These are phyloP conservation scores for Agrotis puta DNA, from an alignment of 2,888 invertebrate genomes.

Conservation along the genomic window DNA sequence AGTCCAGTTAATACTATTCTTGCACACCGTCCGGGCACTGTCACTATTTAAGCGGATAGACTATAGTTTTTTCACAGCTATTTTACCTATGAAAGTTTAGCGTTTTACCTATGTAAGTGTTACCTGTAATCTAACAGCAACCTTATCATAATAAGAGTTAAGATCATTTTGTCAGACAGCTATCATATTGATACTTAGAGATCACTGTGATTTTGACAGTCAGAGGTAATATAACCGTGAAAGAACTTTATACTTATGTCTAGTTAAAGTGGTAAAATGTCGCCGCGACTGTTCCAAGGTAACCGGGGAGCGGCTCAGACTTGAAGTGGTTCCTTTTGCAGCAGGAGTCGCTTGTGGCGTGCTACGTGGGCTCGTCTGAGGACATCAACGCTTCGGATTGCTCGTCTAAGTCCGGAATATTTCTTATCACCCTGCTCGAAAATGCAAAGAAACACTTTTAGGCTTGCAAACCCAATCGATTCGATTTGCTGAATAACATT, in stretches of 20 bases:
- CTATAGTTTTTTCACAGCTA: background rate
- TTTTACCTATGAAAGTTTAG: background rate
- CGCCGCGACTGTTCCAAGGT: constrained; percentile 41
- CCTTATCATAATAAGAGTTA: background rate
- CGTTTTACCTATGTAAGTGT: background rate
- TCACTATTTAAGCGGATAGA: constrained; percentile 23
- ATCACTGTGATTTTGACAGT: background rate
- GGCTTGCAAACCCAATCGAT: background rate
- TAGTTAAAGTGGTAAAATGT: constrained; percentile 47
- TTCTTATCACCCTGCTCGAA: constrained; percentile 81
- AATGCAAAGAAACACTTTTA: background rate
- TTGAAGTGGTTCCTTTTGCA: constrained; percentile 64
- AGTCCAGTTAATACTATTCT: background rate
- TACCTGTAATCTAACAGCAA: background rate
- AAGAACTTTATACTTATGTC: constrained; percentile 28
- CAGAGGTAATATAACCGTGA: background rate
- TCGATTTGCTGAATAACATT: background rate
- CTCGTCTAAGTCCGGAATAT: constrained; percentile 91
- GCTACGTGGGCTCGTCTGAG: constrained; percentile 87
- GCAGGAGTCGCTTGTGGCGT: constrained; percentile 57
- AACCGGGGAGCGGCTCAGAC: constrained; percentile 65
- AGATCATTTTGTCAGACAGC: too few relatives aligned
- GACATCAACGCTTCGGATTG: constrained; percentile 92
- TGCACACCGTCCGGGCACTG: background rate
- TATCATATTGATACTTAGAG: too few relatives aligned